Percentiles rank a stretch among this genome's conserved stretches.
phyloP scores from a whole-genome alignment of 2,888 invertebrate genomes.

The Leucozona laternaria region DNA sequence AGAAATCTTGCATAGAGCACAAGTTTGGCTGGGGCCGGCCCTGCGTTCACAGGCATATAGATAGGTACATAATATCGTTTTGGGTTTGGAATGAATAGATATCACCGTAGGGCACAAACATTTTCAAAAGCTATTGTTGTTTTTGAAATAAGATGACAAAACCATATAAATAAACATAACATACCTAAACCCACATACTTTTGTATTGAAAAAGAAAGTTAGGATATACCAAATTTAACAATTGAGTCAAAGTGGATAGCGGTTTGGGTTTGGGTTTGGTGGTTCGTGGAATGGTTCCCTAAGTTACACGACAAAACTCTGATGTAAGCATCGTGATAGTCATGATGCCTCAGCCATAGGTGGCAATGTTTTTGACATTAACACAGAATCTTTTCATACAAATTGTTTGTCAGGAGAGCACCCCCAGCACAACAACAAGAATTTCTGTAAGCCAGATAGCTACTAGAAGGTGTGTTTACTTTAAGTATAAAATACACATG shows the following conservation, averaged over 20 bases:
- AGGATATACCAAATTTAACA: too few species aligned
- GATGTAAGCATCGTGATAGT: too few species aligned
- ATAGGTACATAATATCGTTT: too few species aligned
- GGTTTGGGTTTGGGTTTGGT: neutral
- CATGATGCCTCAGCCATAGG: neutral
- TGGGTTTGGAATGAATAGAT: neutral
- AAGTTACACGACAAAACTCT: neutral
- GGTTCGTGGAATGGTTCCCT: too few species aligned
- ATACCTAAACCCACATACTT: neutral
- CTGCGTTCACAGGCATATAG: too few species aligned
- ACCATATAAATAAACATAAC: neutral
- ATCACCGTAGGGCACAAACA: neutral
- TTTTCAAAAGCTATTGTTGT: conserved; percentile 17
- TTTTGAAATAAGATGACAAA: neutral
- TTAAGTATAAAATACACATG: too few species aligned
- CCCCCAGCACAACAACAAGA: neutral
- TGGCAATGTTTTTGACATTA: neutral
- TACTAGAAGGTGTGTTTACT: too few species aligned
- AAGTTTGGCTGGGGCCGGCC: too few species aligned
- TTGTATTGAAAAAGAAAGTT: neutral
- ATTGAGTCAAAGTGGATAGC: neutral
- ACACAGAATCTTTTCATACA: neutral
- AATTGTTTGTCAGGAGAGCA: too few species aligned
- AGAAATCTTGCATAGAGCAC: too few species aligned
- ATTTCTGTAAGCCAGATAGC: neutral